Conservation (phyloP, 2,113 vertebrate species). For the Onychorhynchus coronatus region DNA sequence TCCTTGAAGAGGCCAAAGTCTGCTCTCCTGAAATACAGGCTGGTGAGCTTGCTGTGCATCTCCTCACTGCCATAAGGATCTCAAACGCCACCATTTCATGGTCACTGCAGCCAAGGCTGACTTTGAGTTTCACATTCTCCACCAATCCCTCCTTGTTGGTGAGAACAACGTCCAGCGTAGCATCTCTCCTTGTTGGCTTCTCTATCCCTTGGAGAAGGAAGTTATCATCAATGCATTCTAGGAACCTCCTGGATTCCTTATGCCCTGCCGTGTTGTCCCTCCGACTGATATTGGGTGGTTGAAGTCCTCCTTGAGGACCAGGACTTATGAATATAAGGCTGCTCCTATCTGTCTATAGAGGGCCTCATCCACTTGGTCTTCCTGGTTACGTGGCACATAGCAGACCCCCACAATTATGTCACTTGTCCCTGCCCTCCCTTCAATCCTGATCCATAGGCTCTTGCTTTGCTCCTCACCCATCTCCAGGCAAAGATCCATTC, state of each 20-base stretch:
- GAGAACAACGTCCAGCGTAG: not conserved
- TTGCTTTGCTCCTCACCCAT: not conserved
- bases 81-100: not conserved
- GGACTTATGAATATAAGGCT: not conserved
- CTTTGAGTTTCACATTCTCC: not conserved
- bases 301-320: not conserved
- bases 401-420: fast-evolving
- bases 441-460: not conserved
- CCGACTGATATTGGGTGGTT: not conserved
- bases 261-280: not conserved
- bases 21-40: not conserved
- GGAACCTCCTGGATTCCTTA: not conserved
- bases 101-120: not conserved
- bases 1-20: not conserved
- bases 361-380: fast-evolving
- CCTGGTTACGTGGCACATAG: fast-evolving
- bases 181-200: not conserved
- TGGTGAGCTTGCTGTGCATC: not conserved
- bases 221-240: not conserved
- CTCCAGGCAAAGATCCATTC: not conserved
- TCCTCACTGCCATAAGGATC: not conserved
- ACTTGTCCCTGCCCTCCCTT: not conserved
- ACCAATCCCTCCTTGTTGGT: not conserved
- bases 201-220: not conserved
- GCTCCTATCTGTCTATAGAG: not conserved